phyloP scores from a whole-genome alignment of 2,888 invertebrate genomes.

The Bedellia somnulentella region DNA sequence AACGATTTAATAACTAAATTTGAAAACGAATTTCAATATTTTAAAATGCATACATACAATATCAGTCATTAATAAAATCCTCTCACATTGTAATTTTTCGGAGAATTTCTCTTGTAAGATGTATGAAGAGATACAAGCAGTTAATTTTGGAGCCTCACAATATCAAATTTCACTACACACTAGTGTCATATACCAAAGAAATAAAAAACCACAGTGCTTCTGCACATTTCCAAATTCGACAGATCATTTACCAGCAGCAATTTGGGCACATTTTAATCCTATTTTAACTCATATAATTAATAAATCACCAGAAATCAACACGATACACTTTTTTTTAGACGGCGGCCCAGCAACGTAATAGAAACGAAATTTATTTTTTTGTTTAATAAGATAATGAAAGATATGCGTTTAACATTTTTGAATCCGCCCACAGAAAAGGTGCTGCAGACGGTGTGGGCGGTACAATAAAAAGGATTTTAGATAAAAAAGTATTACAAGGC shows the following conservation, averaged over 20 bases:
- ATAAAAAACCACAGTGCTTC: neutral
- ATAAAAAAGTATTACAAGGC: neutral
- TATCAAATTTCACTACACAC: constrained; percentile 3
- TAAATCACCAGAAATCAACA: neutral
- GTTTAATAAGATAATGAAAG: neutral
- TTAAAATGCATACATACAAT: constrained; percentile 1
- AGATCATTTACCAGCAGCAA: constrained; percentile 2
- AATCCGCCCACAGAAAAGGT: constrained; percentile 5
- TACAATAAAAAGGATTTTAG: neutral
- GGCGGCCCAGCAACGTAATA: constrained; percentile 2
- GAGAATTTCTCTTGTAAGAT: constrained; percentile 3
- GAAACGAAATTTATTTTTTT: neutral
- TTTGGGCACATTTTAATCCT: constrained; percentile 3
- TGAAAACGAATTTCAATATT: neutral
- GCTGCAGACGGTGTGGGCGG: constrained; percentile 6
- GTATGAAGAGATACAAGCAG: constrained; percentile 3
- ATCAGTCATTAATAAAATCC: constrained; percentile 4
- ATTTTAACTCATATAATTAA: neutral
- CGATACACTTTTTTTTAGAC: neutral
- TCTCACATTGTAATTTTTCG: constrained; percentile 1
- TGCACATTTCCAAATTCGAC: constrained; percentile 2
- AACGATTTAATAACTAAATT: no score
- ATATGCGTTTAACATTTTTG: constrained; percentile 1
- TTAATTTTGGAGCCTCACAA: constrained; percentile 5
- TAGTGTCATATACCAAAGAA: no score